These are phyloP conservation scores for Spea hammondii DNA, from an alignment of 2,797 vertebrate species.

Conservation along the genomic window DNA sequence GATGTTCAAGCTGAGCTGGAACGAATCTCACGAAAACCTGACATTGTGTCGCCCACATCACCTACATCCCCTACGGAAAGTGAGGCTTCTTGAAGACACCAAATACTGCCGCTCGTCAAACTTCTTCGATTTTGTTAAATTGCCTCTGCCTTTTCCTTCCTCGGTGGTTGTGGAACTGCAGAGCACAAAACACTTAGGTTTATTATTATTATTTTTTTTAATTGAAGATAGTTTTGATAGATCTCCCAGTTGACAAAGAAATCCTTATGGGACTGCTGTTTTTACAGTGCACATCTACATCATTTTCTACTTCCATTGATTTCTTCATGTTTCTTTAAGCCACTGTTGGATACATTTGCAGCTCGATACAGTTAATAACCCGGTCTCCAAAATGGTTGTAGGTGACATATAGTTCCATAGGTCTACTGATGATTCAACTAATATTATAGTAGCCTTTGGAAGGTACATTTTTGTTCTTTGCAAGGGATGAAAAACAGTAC, in stretches of 20 bases:
- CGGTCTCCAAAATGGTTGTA: background rate
- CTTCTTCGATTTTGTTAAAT: conserved; percentile 68
- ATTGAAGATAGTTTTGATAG: conserved; percentile 60
- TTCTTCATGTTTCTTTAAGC: conserved; percentile 60
- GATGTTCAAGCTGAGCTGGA: conserved; percentile 97
- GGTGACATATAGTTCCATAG: conserved; percentile 8
- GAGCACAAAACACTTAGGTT: conserved; percentile 63
- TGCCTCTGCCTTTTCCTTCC: conserved; percentile 73
- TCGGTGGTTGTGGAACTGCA: conserved; percentile 67
- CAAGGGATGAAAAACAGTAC: background rate
- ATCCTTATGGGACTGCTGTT: conserved; percentile 60
- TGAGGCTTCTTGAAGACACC: conserved; percentile 88
- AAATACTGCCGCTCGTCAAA: conserved; percentile 68
- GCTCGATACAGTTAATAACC: conserved; percentile 22
- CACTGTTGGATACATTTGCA: conserved; percentile 62
- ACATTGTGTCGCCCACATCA: conserved; percentile 81
- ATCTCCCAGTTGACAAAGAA: conserved; percentile 67
- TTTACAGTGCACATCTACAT: conserved; percentile 58
- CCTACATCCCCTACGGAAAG: conserved; percentile 75
- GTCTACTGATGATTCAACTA: conserved; percentile 14
- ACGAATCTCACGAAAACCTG: conserved; percentile 92
- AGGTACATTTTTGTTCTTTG: background rate
- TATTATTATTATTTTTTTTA: conserved; percentile 28
- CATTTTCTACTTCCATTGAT: conserved; percentile 44
- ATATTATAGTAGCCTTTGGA: background rate